Percentiles rank a stretch among this genome's conserved stretches.
Evolutionary conservation across 2,113 vertebrate genomes (phyloP).

Genomic region (Todiramphus chloris): DNA sequence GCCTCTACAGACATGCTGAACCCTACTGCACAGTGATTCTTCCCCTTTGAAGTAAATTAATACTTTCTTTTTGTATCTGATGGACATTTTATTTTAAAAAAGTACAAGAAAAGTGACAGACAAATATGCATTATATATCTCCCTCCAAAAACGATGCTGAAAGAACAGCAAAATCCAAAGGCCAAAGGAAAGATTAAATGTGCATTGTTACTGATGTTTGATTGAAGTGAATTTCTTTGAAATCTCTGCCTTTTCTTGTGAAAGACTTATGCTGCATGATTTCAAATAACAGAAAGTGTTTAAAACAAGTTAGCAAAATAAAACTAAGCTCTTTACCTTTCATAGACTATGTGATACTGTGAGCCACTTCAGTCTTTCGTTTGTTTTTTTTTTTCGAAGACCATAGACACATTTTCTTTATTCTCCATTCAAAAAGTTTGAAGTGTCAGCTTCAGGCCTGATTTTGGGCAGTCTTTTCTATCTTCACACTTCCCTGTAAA

Average conservation of each 20-base stretch:
- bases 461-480: not conserved
- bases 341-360: not conserved
- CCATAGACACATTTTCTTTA: not conserved
- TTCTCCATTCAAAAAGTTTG: not conserved
- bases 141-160: not conserved
- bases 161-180: not conserved
- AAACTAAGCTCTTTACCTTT: not conserved
- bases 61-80: not conserved
- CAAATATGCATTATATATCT: not conserved
- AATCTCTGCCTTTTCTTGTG: not conserved
- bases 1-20: not conserved
- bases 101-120: not conserved
- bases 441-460: not conserved
- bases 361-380: not conserved
- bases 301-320: not conserved
- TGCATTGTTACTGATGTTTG: not conserved
- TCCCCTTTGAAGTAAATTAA: slow-evolving; percentile 8
- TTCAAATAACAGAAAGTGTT: not conserved
- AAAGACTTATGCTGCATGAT: not conserved
- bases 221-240: not conserved
- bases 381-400: not conserved
- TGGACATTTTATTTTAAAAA: not conserved
- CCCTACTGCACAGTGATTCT: not conserved
- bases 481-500: not conserved
- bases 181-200: not conserved